Base-by-base conservation (phyloP, 2,797 vertebrate genomes). In the Melopsittacus undulatus region DNA sequence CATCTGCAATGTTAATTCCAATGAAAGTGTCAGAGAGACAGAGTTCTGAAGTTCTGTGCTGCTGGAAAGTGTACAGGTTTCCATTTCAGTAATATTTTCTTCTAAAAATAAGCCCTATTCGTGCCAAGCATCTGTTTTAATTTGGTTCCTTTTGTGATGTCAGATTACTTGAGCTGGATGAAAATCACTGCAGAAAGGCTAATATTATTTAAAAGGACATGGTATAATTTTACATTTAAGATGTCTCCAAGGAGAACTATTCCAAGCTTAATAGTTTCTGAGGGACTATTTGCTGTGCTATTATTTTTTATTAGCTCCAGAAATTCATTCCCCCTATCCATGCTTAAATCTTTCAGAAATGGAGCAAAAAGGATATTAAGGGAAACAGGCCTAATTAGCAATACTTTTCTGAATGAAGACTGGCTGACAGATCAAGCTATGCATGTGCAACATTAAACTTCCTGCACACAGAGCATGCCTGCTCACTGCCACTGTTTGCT, bases 101-200 rank as follows among this genome's bases (percentile, higher is more conserved):
- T 95, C 95, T 96, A 94, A 97, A 97, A 96, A 95, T 94, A 94
- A 95, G 52, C 77, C 38, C 84, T 89, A 59, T 72, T 92, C 75
- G 68, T 67, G 79, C 90, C 92, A 83, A 94, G 84, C 75, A 94
- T 96, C 90, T 96, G 95, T 85, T 97, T 97, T 92, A 88, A 83
- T 92, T 94, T 86, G 36, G 32, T 84, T 94, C 69, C 45, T 90
- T 90, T 87, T 95, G n/a, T 80, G 77, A 69, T 86, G 86, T 92
- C 73, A 92, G 80, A 89, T 93, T 92, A 84, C 64, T 86, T 30
- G 78, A 90, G 40, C 61, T 74, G 81, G 36, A 89, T 61, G 87
- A 79, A 87, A 90, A 88, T 67, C 87, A 81, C 64, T 63, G 51
- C 74, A 83, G 93, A 88, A 84, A 63, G 5, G 46, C 59, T 75